phyloP scores from a whole-genome alignment of 1,140 invertebrate species.

The Zaprionus ornatus region DNA sequence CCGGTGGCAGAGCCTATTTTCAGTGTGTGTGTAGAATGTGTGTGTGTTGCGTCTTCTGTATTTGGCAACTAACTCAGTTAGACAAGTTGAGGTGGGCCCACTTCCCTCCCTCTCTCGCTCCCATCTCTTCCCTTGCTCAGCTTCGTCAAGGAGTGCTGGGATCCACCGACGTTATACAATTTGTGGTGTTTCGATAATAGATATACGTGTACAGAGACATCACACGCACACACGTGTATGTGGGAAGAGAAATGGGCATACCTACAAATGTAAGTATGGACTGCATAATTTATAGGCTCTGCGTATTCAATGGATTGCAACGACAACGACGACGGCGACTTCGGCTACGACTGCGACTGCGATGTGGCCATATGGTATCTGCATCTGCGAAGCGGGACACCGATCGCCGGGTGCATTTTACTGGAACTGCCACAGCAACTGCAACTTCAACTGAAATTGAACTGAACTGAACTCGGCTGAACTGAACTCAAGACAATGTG shows the following conservation, averaged over 20 bases:
- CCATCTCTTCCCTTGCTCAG: neutral
- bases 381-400: conserved; percentile 21
- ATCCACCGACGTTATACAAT: conserved; percentile 62
- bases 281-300: conserved; percentile 80
- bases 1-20: conserved; percentile 74
- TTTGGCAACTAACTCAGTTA: conserved; percentile 78
- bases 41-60: conserved; percentile 30
- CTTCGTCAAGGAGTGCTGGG: conserved; percentile 37
- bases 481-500: neutral
- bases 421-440: conserved; percentile 10
- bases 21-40: conserved; percentile 20
- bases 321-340: conserved; percentile 42
- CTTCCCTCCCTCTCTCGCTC: conserved; percentile 5
- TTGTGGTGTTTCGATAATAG: conserved; percentile 76
- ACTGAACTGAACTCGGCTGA: neutral
- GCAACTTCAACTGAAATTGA: neutral
- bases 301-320: conserved; percentile 79
- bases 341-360: conserved; percentile 41
- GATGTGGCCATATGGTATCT: conserved; percentile 66
- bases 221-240: conserved; percentile 20
- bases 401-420: conserved; percentile 20
- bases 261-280: conserved; percentile 63
- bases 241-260: conserved; percentile 16
- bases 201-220: conserved; percentile 44
- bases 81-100: conserved; percentile 61